Evolutionary conservation across 2,888 invertebrate genomes (phyloP), one percentile per base, ranked within the genome.

Genomic region (Patella depressa): DNA sequence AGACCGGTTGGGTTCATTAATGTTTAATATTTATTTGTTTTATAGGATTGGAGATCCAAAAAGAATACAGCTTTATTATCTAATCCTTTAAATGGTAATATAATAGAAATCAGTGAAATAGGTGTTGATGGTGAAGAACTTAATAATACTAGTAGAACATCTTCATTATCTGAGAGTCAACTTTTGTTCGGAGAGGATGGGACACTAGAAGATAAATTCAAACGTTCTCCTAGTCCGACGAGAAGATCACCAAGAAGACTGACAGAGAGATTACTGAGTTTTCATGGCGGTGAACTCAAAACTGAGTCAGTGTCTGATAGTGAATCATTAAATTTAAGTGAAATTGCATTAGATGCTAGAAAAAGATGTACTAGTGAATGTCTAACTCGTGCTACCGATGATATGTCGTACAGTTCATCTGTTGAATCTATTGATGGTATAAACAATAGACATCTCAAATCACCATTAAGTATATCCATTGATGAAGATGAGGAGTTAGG

Each of bases 361-460:
- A 81, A 85, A 71, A 79, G 88, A 34, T 85, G 88, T 59, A 86
- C 86, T 19, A 89, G 89, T 80, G 89, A 89, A 78, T 88, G 88
- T 81, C 80, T 87, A 54, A 87, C 87, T 7, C 83, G 82, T 73
- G 80, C 87, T 24, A 87, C 86, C 45, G 86, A 86, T 53, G 79
- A 76, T 76, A 77, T 82, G 71, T 85, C 83, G 3, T 71, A 57
- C 24, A 65, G 65, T 70, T 84, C 84, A 3, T 86, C 86, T 3
- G 75, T 81, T 45, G 85, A 86, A 29, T 85, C 85, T 3, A 74
- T 82, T 24, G 86, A 85, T 72, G 84, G 84, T 53, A 79, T 76
- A 53, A 74, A 78, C 71, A 78, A 77, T 65, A 77, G 77, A 24
- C 75, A 76, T 45, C 24, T 82, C 74, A 78, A 81, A 19, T 87